Evolutionary conservation across 2,113 vertebrate genomes (phyloP), one percentile per base, ranked within the genome.

Genomic region (Beaufortia kweichowensis): DNA sequence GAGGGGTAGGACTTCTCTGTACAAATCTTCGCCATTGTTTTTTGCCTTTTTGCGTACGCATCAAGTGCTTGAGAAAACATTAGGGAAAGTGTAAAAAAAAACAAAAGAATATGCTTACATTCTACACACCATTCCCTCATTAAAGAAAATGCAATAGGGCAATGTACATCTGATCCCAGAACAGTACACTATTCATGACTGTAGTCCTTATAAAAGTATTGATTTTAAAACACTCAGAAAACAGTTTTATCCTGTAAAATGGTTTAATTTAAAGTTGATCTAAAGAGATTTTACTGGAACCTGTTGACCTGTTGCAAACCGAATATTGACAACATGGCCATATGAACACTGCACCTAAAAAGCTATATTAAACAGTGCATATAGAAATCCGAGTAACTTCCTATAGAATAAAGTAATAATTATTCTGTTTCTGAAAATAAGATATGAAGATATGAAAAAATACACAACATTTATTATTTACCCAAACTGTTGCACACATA

Each of bases 21-120:
- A 86, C 87, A 93, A 85, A 95, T 90, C 86, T 93, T 94, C 7
- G 95, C 94, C 96, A 98, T 98, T 78, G 77, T 89, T 91, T 90
- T 89, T 64, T 60, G 86, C 83, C 33, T 66, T 31, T 66, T 23
- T 68, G 69, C 14, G n/a, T 65, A 53, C 72, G 50, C 79, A 81
- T 77, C 78, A 71, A 83, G 35, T 56, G 1, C 55, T 79, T 60
- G 79, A 80, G 84, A 64, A n/a, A 39, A 81, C 65, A 68, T 50
- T 31, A 33, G 41, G 41, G 41, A 2, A 10, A 61, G 3, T n/a
- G 29, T 33, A 87, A 87, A 84, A 57, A 84, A 81, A 4, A 33
- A 55, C 62, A 2, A 23, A 9, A 50, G 9, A 41, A 70, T 17
- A 15, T 46, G 4, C 10, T 4, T 35, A 35, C 35, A 39, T 39